These are phyloP conservation scores for Neosilurus hyrtlii DNA, from an alignment of 2,797 vertebrate genomes.

Conservation along the genomic window DNA sequence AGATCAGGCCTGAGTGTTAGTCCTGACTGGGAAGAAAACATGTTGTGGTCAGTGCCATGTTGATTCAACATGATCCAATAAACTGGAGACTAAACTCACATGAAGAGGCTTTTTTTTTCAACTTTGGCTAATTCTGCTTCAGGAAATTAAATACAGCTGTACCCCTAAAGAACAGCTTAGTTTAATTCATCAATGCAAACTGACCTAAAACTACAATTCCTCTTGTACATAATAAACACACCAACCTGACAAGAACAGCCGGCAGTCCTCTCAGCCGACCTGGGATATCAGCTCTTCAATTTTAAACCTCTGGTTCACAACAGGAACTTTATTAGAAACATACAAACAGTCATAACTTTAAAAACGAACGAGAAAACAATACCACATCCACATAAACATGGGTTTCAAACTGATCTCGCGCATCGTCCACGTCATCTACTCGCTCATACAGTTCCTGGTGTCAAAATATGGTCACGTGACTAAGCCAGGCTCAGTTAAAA, in stretches of 20 bases:
- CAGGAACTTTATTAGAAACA: not conserved
- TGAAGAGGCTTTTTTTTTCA: too few species aligned
- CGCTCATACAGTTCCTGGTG: constrained; percentile 46
- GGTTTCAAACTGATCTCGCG: not conserved
- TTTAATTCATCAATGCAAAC: not conserved
- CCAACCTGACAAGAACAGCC: constrained; percentile 9
- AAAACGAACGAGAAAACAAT: not conserved
- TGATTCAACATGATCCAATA: not conserved
- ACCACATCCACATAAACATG: not conserved
- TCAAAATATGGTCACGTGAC: constrained; percentile 57
- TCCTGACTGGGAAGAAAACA: constrained; percentile 43
- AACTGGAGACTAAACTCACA: not conserved
- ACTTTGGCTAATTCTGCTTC: not conserved
- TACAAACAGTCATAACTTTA: not conserved
- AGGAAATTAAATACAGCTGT: not conserved
- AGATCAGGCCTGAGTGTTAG: constrained; percentile 37
- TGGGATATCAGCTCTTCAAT: not conserved
- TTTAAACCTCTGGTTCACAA: not conserved
- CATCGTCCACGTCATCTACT: constrained; percentile 55
- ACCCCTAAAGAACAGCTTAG: not conserved
- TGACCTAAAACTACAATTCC: not conserved
- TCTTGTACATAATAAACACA: not conserved
- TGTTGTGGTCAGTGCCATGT: not conserved
- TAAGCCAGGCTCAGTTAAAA: not conserved
- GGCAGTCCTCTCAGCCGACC: not conserved